These are phyloP conservation scores for Eospalax fontanierii DNA, from an alignment of 2,797 vertebrate species.

Conservation along the genomic window DNA sequence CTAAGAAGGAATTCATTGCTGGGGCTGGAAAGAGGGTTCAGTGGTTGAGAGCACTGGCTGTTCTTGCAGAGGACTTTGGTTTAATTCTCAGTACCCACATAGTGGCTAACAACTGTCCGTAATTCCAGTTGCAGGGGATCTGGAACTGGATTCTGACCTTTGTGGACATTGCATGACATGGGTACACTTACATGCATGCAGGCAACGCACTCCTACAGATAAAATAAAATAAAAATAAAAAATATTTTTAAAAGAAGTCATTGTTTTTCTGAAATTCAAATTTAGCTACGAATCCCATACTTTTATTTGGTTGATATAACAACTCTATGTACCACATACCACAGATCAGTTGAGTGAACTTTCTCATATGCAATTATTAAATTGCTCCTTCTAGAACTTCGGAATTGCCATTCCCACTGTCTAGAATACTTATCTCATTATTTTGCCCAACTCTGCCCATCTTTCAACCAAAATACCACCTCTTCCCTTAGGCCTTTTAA, in stretches of 20 bases:
- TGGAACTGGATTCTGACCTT: too few species aligned
- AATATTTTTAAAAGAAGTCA: too few species aligned
- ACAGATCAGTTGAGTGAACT: slow-evolving; percentile 16
- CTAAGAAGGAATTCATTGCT: neutral
- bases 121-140: too few species aligned
- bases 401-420: neutral
- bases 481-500: slow-evolving; percentile 34
- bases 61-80: too few species aligned
- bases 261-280: slow-evolving; percentile 38
- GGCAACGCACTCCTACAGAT: too few species aligned
- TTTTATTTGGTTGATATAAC: slow-evolving; percentile 4
- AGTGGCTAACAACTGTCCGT: too few species aligned
- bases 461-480: slow-evolving; percentile 5
- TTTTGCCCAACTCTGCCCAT: neutral
- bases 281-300: neutral
- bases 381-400: slow-evolving; percentile 7
- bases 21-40: too few species aligned
- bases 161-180: too few species aligned
- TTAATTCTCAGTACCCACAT: too few species aligned
- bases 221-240: too few species aligned
- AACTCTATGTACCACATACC: neutral
- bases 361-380: slow-evolving; percentile 42
- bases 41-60: too few species aligned
- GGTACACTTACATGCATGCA: too few species aligned
- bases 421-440: slow-evolving; percentile 3